Conservation (phyloP, 1,140 invertebrate species). For the Apocrypta bakeri region DNA sequence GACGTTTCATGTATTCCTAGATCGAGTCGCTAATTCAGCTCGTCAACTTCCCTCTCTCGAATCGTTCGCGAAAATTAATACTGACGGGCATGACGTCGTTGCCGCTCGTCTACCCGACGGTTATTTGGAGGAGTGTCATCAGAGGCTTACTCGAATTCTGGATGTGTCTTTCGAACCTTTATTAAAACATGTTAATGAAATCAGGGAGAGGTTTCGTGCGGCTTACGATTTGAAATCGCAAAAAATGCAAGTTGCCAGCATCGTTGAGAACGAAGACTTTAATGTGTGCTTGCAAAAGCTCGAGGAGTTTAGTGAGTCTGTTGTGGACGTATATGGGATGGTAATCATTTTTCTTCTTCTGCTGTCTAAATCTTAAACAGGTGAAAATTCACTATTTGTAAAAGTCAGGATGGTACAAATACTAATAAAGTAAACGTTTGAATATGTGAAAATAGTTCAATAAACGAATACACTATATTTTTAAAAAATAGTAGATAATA, state of each 20-base stretch:
- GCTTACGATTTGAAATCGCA: conserved; percentile 67
- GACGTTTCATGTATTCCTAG: conserved; percentile 65
- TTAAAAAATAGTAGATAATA: no score
- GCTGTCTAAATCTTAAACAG: no score
- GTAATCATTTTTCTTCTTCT: background rate
- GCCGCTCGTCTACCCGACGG: conserved; percentile 54
- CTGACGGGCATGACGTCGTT: conserved; percentile 49
- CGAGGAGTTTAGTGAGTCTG: conserved; percentile 7
- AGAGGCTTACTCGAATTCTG: conserved; percentile 63
- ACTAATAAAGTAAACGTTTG: no score
- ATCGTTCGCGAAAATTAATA: conserved; percentile 63
- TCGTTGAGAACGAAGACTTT: conserved; percentile 12
- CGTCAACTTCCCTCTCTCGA: conserved; percentile 71
- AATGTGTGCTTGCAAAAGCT: conserved; percentile 8
- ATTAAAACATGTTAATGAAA: conserved; percentile 62
- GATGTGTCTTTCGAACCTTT: conserved; percentile 64
- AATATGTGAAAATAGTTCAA: no score
- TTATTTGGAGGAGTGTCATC: conserved; percentile 61
- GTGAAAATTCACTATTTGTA: no score
- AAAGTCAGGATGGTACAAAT: no score
- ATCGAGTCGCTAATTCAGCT: conserved; percentile 68
- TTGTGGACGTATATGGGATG: conserved; percentile 12
- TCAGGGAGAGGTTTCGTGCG: conserved; percentile 64
- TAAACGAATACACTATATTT: no score
- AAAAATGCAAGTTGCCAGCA: background rate